phyloP scores from a whole-genome alignment of 2,888 invertebrate genomes.

The Gryllus longicercus region DNA sequence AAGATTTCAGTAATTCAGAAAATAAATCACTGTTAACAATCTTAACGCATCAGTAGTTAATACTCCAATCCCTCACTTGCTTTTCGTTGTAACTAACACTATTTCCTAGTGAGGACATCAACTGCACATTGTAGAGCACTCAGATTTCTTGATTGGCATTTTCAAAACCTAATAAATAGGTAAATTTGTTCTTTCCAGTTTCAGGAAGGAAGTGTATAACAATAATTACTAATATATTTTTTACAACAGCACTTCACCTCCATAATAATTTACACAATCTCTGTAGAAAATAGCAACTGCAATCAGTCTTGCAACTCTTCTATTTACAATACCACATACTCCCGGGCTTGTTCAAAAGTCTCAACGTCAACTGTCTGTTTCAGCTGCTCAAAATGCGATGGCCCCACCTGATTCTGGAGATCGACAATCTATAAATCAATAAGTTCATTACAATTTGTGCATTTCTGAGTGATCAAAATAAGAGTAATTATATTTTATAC shows the following conservation, averaged over 20 bases:
- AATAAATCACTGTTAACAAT: neutral
- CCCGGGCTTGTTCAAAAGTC: constrained; percentile 66
- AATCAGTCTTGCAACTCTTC: constrained; percentile 18
- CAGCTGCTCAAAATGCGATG: constrained; percentile 69
- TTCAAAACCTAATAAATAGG: neutral
- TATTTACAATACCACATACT: constrained; percentile 52
- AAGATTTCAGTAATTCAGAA: neutral
- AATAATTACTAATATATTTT: constrained; percentile 2
- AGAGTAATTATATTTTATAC: neutral
- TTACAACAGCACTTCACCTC: neutral
- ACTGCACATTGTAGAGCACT: constrained; percentile 4
- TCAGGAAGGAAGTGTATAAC: neutral
- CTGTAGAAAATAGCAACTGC: constrained; percentile 4
- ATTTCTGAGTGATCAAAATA: neutral
- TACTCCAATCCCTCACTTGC: neutral
- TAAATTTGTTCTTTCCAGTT: neutral
- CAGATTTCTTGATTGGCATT: neutral
- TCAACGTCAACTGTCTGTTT: constrained; percentile 69
- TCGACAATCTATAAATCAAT: constrained; percentile 32
- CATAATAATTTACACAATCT: constrained; percentile 4
- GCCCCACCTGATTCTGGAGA: constrained; percentile 60
- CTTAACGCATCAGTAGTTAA: neutral
- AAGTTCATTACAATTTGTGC: constrained; percentile 22
- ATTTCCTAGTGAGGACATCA: neutral
- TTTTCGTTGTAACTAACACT: constrained; percentile 7